Conservation (phyloP, 2,797 vertebrate genomes). For the Harpagifer antarcticus region DNA sequence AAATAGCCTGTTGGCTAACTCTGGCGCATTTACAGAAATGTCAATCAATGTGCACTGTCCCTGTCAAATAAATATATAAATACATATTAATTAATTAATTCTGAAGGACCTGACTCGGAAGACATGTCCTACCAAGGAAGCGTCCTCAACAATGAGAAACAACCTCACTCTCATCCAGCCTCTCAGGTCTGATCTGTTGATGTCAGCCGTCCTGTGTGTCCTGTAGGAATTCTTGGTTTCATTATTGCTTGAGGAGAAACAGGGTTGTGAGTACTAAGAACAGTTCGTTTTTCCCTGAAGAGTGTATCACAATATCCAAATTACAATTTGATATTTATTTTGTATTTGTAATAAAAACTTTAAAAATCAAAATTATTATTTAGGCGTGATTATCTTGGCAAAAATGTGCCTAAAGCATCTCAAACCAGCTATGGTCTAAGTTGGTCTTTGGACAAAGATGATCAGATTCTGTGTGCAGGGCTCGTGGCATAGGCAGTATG, state of each 20-base stretch:
- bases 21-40: too few species aligned
- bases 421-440: background rate
- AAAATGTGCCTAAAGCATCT: background rate
- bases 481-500: too few species aligned
- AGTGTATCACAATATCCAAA: too few species aligned
- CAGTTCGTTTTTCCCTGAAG: background rate
- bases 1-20: too few species aligned
- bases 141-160: slow-evolving; percentile 8
- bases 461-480: background rate
- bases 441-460: background rate
- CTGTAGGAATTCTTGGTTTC: slow-evolving; percentile 37
- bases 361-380: too few species aligned
- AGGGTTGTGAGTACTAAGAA: background rate
- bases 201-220: slow-evolving; percentile 27
- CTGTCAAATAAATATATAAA: too few species aligned
- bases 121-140: too few species aligned
- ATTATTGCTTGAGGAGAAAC: slow-evolving; percentile 16
- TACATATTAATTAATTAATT: too few species aligned
- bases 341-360: background rate
- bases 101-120: too few species aligned
- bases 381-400: background rate
- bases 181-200: slow-evolving; percentile 42
- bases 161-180: slow-evolving; percentile 21
- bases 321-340: background rate
- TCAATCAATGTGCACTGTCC: too few species aligned